Evolutionary conservation across 1,140 invertebrate species (phyloP).

Genomic region (Rhynchophorus ferrugineus): DNA sequence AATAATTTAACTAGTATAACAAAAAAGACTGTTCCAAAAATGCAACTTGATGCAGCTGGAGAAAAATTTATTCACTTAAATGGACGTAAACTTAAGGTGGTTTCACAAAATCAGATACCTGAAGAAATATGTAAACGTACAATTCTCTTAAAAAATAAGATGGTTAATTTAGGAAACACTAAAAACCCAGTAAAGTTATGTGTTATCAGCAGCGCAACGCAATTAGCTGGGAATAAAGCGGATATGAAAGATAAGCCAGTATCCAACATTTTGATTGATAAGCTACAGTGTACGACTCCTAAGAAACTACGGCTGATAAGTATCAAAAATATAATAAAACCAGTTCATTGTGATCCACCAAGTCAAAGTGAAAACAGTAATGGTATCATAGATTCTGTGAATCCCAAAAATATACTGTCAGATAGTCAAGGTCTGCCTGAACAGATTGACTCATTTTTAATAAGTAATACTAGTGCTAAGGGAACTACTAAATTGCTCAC

Average conservation of each 20-base stretch:
- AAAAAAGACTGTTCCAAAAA: no score
- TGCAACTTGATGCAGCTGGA: no score
- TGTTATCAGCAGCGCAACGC: conserved; percentile 5
- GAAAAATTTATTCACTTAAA: conserved; percentile 23
- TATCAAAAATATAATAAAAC: neutral
- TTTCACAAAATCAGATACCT: conserved; percentile 7
- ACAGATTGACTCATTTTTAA: neutral
- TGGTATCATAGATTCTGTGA: neutral
- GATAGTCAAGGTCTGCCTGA: neutral
- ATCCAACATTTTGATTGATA: no score
- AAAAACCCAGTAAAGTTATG: conserved; percentile 9
- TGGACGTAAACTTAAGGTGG: conserved; percentile 22
- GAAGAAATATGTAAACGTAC: conserved; percentile 9
- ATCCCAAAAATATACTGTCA: neutral
- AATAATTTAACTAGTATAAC: no score
- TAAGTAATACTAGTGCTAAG: neutral
- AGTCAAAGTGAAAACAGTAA: neutral
- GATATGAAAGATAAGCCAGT: neutral
- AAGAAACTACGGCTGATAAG: neutral
- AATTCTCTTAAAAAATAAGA: conserved; percentile 11
- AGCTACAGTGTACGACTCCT: neutral
- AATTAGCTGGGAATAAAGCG: neutral
- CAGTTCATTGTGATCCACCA: neutral
- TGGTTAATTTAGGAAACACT: conserved; percentile 1
- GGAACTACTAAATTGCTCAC: conserved; percentile 4